phyloP scores from a whole-genome alignment of 2,888 invertebrate species.

The Rhamphomyia laevipes region DNA sequence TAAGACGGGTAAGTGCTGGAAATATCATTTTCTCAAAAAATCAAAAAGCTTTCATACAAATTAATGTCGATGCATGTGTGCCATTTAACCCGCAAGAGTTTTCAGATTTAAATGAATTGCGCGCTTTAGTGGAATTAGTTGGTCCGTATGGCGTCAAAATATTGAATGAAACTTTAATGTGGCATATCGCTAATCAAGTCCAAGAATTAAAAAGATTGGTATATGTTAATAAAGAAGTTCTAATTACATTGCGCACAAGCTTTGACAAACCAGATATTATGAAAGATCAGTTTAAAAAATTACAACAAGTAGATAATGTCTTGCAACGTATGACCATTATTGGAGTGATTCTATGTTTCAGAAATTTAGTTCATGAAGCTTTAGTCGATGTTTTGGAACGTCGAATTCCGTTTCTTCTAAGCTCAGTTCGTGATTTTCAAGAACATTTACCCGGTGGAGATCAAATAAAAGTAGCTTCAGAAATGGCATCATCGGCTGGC shows the following conservation, averaged over 20 bases:
- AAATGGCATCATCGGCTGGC: constrained; percentile 96
- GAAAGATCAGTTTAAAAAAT: constrained; percentile 86
- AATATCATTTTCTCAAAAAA: constrained; percentile 95
- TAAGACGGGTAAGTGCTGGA: constrained; percentile 80
- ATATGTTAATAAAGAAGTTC: constrained; percentile 80
- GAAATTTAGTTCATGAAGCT: constrained; percentile 87
- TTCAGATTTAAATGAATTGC: constrained; percentile 88
- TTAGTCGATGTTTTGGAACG: constrained; percentile 86
- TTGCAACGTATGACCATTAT: constrained; percentile 95
- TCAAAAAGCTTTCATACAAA: constrained; percentile 91
- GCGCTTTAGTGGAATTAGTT: constrained; percentile 89
- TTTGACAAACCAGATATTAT: constrained; percentile 98
- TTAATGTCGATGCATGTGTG: constrained; percentile 80
- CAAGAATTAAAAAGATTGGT: constrained; percentile 90
- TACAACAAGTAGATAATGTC: constrained; percentile 89
- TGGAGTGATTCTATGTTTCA: constrained; percentile 92
- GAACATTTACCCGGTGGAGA: constrained; percentile 86
- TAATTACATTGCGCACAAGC: constrained; percentile 82
- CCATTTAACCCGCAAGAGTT: constrained; percentile 98
- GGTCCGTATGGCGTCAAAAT: constrained; percentile 98
- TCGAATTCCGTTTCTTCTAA: constrained; percentile 89
- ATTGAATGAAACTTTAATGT: constrained; percentile 92
- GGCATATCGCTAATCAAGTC: constrained; percentile 97
- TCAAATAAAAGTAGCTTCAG: constrained; percentile 82
- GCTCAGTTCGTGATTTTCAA: constrained; percentile 88